A percentile compares a stretch with the other conserved stretches of the same genome.
These are phyloP conservation scores for Myathropa florea DNA, from an alignment of 2,888 invertebrate species.

Conservation along the genomic window DNA sequence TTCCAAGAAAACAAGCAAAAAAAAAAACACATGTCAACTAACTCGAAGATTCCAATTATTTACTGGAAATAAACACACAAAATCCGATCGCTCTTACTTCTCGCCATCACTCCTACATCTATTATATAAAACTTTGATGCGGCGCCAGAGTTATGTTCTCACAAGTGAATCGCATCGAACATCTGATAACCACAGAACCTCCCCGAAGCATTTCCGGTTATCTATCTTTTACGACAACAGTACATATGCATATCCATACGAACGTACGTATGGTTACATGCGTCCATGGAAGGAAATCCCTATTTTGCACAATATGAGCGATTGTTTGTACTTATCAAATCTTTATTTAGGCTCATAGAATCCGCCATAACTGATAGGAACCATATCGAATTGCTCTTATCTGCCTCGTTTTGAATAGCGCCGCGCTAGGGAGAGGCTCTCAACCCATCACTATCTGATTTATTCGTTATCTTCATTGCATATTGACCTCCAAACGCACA, in stretches of 20 bases:
- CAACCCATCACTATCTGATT: constrained; percentile 26
- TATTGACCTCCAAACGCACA: constrained; percentile 49
- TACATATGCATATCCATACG: no score
- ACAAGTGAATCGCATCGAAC: not conserved
- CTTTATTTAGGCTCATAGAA: constrained; percentile 8
- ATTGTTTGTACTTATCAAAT: constrained; percentile 27
- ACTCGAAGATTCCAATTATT: not conserved
- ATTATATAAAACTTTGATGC: not conserved
- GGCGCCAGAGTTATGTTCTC: not conserved
- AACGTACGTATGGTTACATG: not conserved
- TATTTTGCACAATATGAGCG: constrained; percentile 33
- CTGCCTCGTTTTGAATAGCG: not conserved
- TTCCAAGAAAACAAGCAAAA: no score
- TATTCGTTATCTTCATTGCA: constrained; percentile 53
- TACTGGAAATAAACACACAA: not conserved
- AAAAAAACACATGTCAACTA: no score
- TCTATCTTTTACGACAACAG: not conserved
- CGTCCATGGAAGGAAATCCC: not conserved
- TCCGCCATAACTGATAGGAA: not conserved
- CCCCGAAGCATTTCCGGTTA: not conserved
- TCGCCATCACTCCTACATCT: no score
- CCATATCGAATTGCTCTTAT: not conserved
- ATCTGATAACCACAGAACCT: not conserved
- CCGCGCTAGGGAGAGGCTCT: not conserved
- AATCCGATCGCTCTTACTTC: no score